Base-by-base conservation (phyloP, 2,113 vertebrate species). In the Cyprinodon tularosa region DNA sequence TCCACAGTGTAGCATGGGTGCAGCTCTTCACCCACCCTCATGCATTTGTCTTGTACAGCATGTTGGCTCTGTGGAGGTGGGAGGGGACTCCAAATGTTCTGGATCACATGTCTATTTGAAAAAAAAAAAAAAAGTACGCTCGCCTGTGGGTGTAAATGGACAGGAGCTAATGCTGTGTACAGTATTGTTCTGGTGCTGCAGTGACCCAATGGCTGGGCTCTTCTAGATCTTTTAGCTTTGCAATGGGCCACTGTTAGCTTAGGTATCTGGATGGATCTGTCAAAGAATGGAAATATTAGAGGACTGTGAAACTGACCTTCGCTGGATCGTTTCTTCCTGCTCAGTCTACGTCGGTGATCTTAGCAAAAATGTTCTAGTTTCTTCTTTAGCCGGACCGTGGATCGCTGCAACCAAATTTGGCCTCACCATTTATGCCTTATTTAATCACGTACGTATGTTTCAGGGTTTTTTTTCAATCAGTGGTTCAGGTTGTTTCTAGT, bases 71-170 rank as follows among this genome's bases (percentile, higher is more conserved):
- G 82, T 79, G 62, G 47, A 61, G 62, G 62, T 72, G 86, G 86
- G 89, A 62, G 85, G 77, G 68, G 80, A 61, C 73, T 48, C 50
- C 87, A 85, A 88, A 87, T 74, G 84, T 92, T 89, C 83, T 88
- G 85, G 91, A 92, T 94, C 90, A 91, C 91, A 92, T 92, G 92
- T 90, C 84, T 73, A 78, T 87, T 78, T 61, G 75, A 86, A 57
- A 82, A 77, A 74, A 69, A 78, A 87, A 57, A 82, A 77, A 74
- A 69, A 78, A 74, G 77, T 42, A 71, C 36, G 53, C 80, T 59
- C 2, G 81, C 74, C 80, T 63, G 72, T 78, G 65, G 71, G 71
- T 72, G 78, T 71, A 50, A 48, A 39, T 74, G 48, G 17, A 53
- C 68, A 79, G 68, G 68, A 50, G 38, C 17, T 71, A 71, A 68